phyloP scores from a whole-genome alignment of 1,140 invertebrate species.

The Drosophila mayri region DNA sequence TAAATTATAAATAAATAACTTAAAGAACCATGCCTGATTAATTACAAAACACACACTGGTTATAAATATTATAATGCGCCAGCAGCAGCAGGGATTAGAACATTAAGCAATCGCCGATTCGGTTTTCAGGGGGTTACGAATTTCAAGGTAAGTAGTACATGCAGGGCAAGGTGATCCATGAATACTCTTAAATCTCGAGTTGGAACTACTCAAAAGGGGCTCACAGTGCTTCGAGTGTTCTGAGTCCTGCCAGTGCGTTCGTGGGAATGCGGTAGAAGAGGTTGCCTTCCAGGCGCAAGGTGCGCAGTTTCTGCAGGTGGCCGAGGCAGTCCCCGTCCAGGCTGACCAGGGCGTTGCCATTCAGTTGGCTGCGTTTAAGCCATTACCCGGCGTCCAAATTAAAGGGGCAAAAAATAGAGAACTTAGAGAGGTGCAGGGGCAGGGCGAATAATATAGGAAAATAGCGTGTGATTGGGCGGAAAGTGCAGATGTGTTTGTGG shows the following conservation, averaged over 20 bases:
- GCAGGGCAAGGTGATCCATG: slow-evolving; percentile 24
- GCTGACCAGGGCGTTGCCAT: slow-evolving; percentile 88
- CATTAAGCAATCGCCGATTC: slow-evolving; percentile 17
- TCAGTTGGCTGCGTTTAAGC: slow-evolving; percentile 87
- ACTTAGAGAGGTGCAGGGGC: slow-evolving; percentile 29
- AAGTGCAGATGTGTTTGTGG: slow-evolving; percentile 34
- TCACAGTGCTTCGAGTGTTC: slow-evolving; percentile 89
- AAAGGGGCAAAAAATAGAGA: slow-evolving; percentile 48
- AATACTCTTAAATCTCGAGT: slow-evolving; percentile 20
- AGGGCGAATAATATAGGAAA: slow-evolving; percentile 64
- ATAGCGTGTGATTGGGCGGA: slow-evolving; percentile 71
- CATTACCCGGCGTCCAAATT: slow-evolving; percentile 52
- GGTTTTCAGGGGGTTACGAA: slow-evolving; percentile 11
- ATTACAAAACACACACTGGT: neutral
- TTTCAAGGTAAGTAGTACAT: slow-evolving; percentile 12
- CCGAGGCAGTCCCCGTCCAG: slow-evolving; percentile 87
- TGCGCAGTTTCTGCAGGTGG: slow-evolving; percentile 87
- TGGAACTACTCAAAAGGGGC: slow-evolving; percentile 80
- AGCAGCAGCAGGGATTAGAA: slow-evolving; percentile 17
- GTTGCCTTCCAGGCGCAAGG: slow-evolving; percentile 89
- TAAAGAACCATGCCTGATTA: neutral
- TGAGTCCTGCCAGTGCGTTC: slow-evolving; percentile 87
- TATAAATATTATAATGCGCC: slow-evolving; percentile 6
- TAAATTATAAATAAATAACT: neutral
- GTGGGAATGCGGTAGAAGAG: slow-evolving; percentile 87